Evolutionary conservation across 2,797 vertebrate genomes (phyloP).

Genomic region (Neostethus bicornis): DNA sequence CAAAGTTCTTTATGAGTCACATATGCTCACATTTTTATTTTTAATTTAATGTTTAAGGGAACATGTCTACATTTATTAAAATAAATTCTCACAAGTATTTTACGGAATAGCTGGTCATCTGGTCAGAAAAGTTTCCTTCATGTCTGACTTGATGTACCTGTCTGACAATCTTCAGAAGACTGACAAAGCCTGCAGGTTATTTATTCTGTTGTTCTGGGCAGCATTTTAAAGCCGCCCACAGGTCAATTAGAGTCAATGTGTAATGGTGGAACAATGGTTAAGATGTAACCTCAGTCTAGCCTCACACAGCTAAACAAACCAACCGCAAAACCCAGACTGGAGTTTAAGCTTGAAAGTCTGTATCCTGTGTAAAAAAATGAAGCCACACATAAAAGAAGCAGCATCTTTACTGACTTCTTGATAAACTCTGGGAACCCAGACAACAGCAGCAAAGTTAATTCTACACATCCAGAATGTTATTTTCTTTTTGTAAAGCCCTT

Average conservation of each 20-base stretch:
- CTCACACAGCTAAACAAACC: constrained; percentile 53
- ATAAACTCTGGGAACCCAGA: constrained; percentile 29
- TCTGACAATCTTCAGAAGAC: constrained; percentile 2
- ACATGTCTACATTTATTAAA: constrained; percentile 46
- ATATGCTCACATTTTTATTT: constrained; percentile 60
- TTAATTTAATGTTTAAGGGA: constrained; percentile 45
- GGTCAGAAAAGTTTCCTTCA: constrained; percentile 17
- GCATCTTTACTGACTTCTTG: constrained; percentile 40
- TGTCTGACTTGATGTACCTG: constrained; percentile 19
- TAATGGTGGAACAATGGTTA: constrained; percentile 48
- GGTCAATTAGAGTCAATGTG: constrained; percentile 44
- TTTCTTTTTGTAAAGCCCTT: constrained; percentile 12
- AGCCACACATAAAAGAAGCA: constrained; percentile 8
- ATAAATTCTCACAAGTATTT: constrained; percentile 49
- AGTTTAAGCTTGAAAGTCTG: constrained; percentile 38
- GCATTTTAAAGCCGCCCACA: constrained; percentile 16
- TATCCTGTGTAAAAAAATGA: constrained; percentile 42
- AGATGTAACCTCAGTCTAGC: constrained; percentile 42
- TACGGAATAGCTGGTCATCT: constrained; percentile 39
- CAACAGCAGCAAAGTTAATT: constrained; percentile 8
- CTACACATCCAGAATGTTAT: constrained; percentile 42
- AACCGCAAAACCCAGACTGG: constrained; percentile 42
- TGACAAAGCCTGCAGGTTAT: constrained; percentile 31
- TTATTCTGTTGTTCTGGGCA: constrained; percentile 36
- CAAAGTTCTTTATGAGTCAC: constrained; percentile 68